Conservation (phyloP, 2,113 vertebrate species). For the Oryzias celebensis region DNA sequence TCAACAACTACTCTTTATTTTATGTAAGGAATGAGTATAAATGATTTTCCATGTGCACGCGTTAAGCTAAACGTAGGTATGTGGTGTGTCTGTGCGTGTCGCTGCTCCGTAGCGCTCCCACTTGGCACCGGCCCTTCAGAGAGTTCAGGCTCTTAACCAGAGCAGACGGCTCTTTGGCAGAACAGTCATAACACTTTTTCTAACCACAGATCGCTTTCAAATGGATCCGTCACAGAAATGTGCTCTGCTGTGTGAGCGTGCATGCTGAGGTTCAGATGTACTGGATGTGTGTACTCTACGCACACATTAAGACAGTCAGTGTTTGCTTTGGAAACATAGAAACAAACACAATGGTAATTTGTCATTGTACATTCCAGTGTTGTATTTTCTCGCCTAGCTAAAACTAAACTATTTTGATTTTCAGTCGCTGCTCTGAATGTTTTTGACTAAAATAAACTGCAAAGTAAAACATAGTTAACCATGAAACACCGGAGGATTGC, state of each 20-base stretch:
- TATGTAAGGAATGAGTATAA: too few relatives aligned
- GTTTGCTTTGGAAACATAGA: conserved; percentile 10
- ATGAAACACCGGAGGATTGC: too few relatives aligned
- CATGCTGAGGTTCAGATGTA: conserved; percentile 30
- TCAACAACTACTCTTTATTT: too few relatives aligned
- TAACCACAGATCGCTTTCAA: conserved; percentile 57
- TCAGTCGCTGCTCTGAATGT: neutral
- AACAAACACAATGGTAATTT: conserved; percentile 1
- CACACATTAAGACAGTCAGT: neutral
- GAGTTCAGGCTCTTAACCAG: conserved; percentile 52
- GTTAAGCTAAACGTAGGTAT: neutral
- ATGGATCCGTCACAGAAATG: conserved; percentile 51
- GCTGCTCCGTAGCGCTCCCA: conserved; percentile 45
- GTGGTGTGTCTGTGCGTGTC: conserved; percentile 21
- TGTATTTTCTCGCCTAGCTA: neutral
- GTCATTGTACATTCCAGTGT: neutral
- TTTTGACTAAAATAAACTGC: neutral
- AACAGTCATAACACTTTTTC: conserved; percentile 34
- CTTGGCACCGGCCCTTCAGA: conserved; percentile 46
- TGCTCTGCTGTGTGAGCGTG: conserved; percentile 16
- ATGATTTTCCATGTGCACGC: neutral
- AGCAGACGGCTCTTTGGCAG: conserved; percentile 69
- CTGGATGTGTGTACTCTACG: neutral
- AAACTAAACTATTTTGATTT: neutral
- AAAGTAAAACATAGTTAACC: neutral